Conservation (phyloP, 2,113 vertebrate genomes). For the Odocoileus virginianus region DNA sequence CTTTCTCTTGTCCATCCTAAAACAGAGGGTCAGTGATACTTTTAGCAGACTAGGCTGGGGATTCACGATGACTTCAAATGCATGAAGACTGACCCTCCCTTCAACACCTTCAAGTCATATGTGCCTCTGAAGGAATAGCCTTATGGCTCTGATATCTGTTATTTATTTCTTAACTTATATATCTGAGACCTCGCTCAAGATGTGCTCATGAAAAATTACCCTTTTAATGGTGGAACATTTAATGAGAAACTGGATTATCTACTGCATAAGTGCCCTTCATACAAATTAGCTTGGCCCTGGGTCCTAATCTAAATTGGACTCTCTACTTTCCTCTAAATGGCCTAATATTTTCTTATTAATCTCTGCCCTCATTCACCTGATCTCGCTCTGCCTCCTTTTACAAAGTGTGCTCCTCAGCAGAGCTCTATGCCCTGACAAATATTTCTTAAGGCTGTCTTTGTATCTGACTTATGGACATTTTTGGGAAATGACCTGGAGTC, state of each 20-base stretch:
- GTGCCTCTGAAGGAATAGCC: slow-evolving; percentile 29
- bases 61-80: background rate
- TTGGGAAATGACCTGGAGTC: background rate
- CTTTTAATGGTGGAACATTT: slow-evolving; percentile 66
- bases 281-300: slow-evolving; percentile 51
- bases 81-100: background rate
- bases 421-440: background rate
- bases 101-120: background rate
- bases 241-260: slow-evolving; percentile 68
- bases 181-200: slow-evolving; percentile 58
- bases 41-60: background rate
- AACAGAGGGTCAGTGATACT: background rate
- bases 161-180: slow-evolving; percentile 72
- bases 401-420: background rate
- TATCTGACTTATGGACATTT: background rate
- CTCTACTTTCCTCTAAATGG: slow-evolving; percentile 59
- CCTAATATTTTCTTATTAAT: slow-evolving; percentile 75
- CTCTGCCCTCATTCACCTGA: slow-evolving; percentile 68
- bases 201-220: slow-evolving; percentile 69
- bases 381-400: slow-evolving; percentile 16
- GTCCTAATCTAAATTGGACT: slow-evolving; percentile 61
- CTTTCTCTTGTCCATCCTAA: background rate
- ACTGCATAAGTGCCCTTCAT: slow-evolving; percentile 55
- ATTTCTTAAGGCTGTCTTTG: background rate
- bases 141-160: slow-evolving; percentile 38